A percentile compares a stretch with the other conserved stretches of the same genome.
Conservation (phyloP, 2,113 vertebrate species). For the Semicossyphus pulcher region DNA sequence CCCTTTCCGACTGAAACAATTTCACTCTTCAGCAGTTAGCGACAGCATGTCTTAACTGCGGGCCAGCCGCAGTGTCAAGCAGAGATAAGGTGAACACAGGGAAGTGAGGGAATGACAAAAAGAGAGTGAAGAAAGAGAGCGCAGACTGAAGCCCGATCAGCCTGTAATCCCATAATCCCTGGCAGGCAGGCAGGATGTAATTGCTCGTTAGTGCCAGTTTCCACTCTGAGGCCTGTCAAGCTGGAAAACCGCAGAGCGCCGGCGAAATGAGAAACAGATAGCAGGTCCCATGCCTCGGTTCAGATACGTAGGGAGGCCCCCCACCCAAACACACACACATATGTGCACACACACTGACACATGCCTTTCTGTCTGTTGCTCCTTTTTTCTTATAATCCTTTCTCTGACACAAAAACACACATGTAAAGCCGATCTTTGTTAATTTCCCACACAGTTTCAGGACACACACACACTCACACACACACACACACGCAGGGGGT, state of each 20-base stretch:
- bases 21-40: slow-evolving; percentile 51
- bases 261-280: slow-evolving; percentile 82
- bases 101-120: slow-evolving; percentile 52
- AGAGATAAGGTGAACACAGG: slow-evolving; percentile 50
- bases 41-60: slow-evolving; percentile 26
- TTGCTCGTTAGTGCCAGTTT: slow-evolving; percentile 85
- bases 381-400: slow-evolving; percentile 14
- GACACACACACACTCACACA: slow-evolving; percentile 11
- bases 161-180: slow-evolving; percentile 84
- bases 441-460: slow-evolving; percentile 20
- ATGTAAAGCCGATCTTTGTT: neutral
- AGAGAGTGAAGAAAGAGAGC: slow-evolving; percentile 45
- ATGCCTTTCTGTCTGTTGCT: neutral
- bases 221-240: slow-evolving; percentile 76
- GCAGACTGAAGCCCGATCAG: slow-evolving; percentile 60
- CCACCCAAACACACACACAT: slow-evolving; percentile 37
- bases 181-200: slow-evolving; percentile 79
- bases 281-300: slow-evolving; percentile 65
- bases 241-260: slow-evolving; percentile 71
- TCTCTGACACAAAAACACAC: slow-evolving; percentile 28
- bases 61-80: slow-evolving; percentile 14
- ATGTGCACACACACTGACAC: slow-evolving; percentile 10
- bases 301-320: slow-evolving; percentile 59
- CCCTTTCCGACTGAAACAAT: slow-evolving; percentile 18
- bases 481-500: slow-evolving; percentile 21